Base-by-base conservation (phyloP, 2,113 vertebrate genomes). In the Blennius ocellaris region DNA sequence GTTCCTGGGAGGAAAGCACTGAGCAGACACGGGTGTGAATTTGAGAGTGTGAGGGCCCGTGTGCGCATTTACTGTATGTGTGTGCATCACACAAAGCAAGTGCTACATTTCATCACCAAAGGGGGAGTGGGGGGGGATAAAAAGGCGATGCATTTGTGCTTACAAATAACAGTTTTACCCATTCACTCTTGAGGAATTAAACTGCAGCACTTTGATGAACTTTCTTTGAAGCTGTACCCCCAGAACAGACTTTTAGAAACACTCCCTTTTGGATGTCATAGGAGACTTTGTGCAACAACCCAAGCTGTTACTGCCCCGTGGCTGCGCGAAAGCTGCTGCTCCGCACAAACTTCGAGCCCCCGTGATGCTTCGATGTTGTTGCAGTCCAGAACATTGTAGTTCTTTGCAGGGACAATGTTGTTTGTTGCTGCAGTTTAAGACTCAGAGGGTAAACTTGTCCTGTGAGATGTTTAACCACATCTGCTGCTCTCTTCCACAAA, bases 191-290 rank as follows among this genome's bases (percentile, higher is more conserved):
- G 69, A 85, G 83, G 83, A 80, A 86, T 85, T 66, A 73, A 78
- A 83, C 66, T 72, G 54, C 76, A 83, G 76, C 72, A 71, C 87
- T 87, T 89, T 90, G 73, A 90, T 84, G 81, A 80, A 77, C 73
- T 83, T 67, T 57, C 67, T 90, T 87, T 90, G 87, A 93, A 89
- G 87, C 69, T 73, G 17, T 73, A 69, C 81, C 73, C 52, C 76
- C 30, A 48, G 45, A 84, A 87, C 83, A 73, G 65, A 83, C 69
- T 81, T 89, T 82, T 75, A 82, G 75, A 75, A 82, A 80, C 67
- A 64, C 67, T 89, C 78, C 75, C 71, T 61, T 68, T 78, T 78
- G 80, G 75, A 84, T 57, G 66, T 69, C 85, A 87, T 60, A 63
- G 43, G 83, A 88, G 87, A 82, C 78, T 82, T 84, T 8, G 49